Conservation (phyloP, 2,888 invertebrate species). For the Hemithea aestivaria region DNA sequence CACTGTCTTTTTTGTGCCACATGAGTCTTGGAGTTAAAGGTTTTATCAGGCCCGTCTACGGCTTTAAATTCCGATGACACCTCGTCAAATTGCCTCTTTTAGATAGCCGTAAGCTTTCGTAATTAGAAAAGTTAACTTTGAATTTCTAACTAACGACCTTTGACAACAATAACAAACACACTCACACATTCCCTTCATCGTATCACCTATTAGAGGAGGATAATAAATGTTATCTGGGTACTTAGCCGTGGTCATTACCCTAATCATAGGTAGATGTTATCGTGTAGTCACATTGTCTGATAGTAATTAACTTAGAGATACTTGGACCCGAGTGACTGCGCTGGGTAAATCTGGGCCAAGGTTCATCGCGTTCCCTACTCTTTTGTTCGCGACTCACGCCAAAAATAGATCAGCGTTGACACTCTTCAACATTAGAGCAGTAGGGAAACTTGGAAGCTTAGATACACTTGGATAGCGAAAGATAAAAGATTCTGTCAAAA, state of each 20-base stretch:
- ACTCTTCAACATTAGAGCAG: not conserved
- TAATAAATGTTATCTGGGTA: slow-evolving; percentile 25
- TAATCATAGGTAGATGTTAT: slow-evolving; percentile 33
- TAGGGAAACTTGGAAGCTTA: not conserved
- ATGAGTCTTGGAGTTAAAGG: slow-evolving; percentile 5
- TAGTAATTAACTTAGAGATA: slow-evolving; percentile 27
- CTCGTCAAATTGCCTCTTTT: not conserved
- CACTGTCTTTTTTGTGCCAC: slow-evolving; percentile 3
- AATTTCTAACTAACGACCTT: no score
- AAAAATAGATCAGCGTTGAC: slow-evolving; percentile 14
- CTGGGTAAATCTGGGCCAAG: slow-evolving; percentile 22
- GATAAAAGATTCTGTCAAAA: no score
- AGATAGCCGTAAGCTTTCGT: no score
- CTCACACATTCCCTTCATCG: no score
- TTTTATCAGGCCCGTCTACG: no score
- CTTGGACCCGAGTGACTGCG: slow-evolving; percentile 14
- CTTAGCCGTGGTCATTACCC: slow-evolving; percentile 28
- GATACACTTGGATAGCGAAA: no score
- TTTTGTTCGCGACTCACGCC: slow-evolving; percentile 15
- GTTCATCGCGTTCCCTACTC: slow-evolving; percentile 13
- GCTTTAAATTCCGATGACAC: no score
- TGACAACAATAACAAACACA: no score
- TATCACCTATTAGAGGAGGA: slow-evolving; percentile 11
- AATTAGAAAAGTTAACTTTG: no score
- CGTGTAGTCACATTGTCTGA: slow-evolving; percentile 32